A percentile compares a stretch with the other conserved stretches of the same genome.
phyloP scores from a whole-genome alignment of 2,797 vertebrate species.

The Sebastes oblongus region DNA sequence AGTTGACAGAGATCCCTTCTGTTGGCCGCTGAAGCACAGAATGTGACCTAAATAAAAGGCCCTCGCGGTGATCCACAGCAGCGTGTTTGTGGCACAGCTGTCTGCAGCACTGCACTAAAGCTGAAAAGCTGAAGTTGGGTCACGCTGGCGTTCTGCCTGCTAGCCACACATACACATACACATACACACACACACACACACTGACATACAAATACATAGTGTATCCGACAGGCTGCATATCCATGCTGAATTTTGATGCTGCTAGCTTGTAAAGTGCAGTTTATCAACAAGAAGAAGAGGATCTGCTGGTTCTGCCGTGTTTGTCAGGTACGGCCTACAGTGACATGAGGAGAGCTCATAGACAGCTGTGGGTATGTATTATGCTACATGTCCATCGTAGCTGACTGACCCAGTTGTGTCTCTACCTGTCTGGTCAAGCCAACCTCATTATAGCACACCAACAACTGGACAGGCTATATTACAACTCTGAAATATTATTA shows the following conservation, averaged over 20 bases:
- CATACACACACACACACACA: slow-evolving; percentile 2
- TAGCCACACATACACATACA: slow-evolving; percentile 33
- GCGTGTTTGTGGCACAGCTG: slow-evolving; percentile 77
- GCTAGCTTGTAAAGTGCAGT: slow-evolving; percentile 44
- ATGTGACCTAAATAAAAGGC: slow-evolving; percentile 80
- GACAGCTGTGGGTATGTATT: slow-evolving; percentile 49
- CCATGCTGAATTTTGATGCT: slow-evolving; percentile 43
- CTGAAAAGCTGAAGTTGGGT: slow-evolving; percentile 74
- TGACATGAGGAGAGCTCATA: slow-evolving; percentile 26
- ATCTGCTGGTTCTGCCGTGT: slow-evolving; percentile 38
- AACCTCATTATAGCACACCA: not conserved
- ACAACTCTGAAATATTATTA: not conserved
- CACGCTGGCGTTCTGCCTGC: slow-evolving; percentile 64
- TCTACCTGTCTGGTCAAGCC: slow-evolving; percentile 37
- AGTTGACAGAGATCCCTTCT: slow-evolving; percentile 74
- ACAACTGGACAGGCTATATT: not conserved
- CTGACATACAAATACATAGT: slow-evolving; percentile 39
- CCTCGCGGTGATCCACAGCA: slow-evolving; percentile 70
- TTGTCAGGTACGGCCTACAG: slow-evolving; percentile 34
- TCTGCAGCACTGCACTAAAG: slow-evolving; percentile 71
- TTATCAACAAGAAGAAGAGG: slow-evolving; percentile 32
- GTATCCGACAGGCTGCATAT: slow-evolving; percentile 53
- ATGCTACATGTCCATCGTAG: slow-evolving; percentile 20
- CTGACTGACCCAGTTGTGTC: slow-evolving; percentile 60
- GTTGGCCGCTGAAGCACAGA: slow-evolving; percentile 69